Percentiles rank a stretch among this genome's conserved stretches.
These are phyloP conservation scores for Folsomia candida DNA, from an alignment of 2,888 invertebrate species.

Conservation along the genomic window DNA sequence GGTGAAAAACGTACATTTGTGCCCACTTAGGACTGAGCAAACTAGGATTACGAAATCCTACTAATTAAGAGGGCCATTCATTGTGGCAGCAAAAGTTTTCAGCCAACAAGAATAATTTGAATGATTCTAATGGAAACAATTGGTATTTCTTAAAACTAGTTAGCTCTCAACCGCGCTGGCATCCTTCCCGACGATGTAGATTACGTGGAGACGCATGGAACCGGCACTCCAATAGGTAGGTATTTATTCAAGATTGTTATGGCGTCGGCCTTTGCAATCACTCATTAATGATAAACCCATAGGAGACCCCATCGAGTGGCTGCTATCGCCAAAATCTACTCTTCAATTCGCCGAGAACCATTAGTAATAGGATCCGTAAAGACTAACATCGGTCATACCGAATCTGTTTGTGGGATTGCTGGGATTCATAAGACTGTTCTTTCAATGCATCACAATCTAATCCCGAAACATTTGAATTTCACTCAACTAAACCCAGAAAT, in stretches of 20 bases:
- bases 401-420: constrained; percentile 24
- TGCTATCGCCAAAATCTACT: constrained; percentile 20
- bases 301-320: constrained; percentile 4
- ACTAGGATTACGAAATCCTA: too few species aligned
- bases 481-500: constrained; percentile 21
- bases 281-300: too few species aligned
- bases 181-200: constrained; percentile 24
- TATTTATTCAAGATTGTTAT: too few species aligned
- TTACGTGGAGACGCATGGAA: constrained; percentile 24
- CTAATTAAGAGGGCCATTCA: too few species aligned
- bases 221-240: constrained; percentile 28
- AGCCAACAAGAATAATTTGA: too few species aligned
- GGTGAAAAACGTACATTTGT: too few species aligned
- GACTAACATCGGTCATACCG: constrained; percentile 31
- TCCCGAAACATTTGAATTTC: constrained; percentile 25
- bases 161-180: constrained; percentile 27
- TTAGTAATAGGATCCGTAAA: constrained; percentile 26
- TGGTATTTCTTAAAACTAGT: too few species aligned
- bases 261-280: too few species aligned
- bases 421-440: constrained; percentile 28
- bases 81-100: too few species aligned
- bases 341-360: constrained; percentile 4
- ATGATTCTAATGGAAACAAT: too few species aligned
- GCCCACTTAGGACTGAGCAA: too few species aligned
- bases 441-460: constrained; percentile 22